phyloP scores from a whole-genome alignment of 2,797 vertebrate genomes.

The Protonibea diacanthus region DNA sequence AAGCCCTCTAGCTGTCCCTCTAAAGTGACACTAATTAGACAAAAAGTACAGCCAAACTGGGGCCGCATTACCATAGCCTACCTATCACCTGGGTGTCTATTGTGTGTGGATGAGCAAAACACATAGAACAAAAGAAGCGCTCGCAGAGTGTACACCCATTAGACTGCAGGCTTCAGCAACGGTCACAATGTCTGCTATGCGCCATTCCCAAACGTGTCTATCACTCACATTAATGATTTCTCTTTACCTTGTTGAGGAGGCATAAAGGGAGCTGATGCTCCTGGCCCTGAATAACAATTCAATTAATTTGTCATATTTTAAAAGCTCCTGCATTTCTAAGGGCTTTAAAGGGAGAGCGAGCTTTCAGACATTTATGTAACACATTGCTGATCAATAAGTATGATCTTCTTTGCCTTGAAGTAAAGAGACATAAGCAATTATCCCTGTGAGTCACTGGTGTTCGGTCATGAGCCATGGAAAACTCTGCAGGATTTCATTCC shows the following conservation, averaged over 20 bases:
- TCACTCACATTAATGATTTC: slow-evolving; percentile 56
- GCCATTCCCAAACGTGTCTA: slow-evolving; percentile 21
- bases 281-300: slow-evolving; percentile 44
- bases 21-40: slow-evolving; percentile 81
- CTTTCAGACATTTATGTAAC: slow-evolving; percentile 37
- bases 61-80: slow-evolving; percentile 67
- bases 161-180: slow-evolving; percentile 25
- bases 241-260: slow-evolving; percentile 51
- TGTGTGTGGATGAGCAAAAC: slow-evolving; percentile 39
- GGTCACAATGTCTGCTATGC: slow-evolving; percentile 32
- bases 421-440: slow-evolving; percentile 66
- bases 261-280: slow-evolving; percentile 38
- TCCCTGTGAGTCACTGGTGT: slow-evolving; percentile 38
- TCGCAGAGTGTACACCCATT: background rate
- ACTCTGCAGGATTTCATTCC: slow-evolving; percentile 43
- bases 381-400: slow-evolving; percentile 61
- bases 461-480: slow-evolving; percentile 11
- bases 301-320: slow-evolving; percentile 59
- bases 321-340: slow-evolving; percentile 40
- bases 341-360: slow-evolving; percentile 28
- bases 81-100: slow-evolving; percentile 49
- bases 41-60: slow-evolving; percentile 57
- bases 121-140: slow-evolving; percentile 30
- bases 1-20: slow-evolving; percentile 64
- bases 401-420: slow-evolving; percentile 54